Evolutionary conservation across 2,113 vertebrate genomes (phyloP).

Genomic region (Hiodon alosoides): DNA sequence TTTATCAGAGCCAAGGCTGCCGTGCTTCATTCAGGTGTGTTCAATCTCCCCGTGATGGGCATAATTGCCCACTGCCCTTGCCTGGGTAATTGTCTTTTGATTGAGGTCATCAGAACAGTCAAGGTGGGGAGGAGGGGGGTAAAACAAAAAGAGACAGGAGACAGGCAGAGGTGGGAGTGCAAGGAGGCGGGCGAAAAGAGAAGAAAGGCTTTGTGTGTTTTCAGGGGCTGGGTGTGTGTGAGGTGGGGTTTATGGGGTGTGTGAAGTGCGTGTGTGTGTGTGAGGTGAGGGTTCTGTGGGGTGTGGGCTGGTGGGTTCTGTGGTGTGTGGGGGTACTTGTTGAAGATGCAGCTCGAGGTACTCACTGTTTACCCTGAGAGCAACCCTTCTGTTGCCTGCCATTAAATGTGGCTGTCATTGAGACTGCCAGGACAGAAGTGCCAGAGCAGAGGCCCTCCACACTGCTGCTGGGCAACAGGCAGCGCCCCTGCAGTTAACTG

Average conservation of each 20-base stretch:
- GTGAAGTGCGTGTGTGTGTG: slow-evolving; percentile 49
- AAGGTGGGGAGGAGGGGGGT: slow-evolving; percentile 69
- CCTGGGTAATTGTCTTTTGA: slow-evolving; percentile 93
- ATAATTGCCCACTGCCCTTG: slow-evolving; percentile 80
- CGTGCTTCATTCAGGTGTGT: slow-evolving; percentile 79
- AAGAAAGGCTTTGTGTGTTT: slow-evolving; percentile 34
- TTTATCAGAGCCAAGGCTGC: slow-evolving; percentile 65
- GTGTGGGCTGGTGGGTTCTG: too few relatives aligned
- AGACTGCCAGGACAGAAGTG: slow-evolving; percentile 14
- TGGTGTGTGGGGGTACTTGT: slow-evolving; percentile 18
- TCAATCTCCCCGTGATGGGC: slow-evolving; percentile 71
- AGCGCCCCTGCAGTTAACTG: too few relatives aligned
- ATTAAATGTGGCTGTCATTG: slow-evolving; percentile 30
- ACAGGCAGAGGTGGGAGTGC: slow-evolving; percentile 27
- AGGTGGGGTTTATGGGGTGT: too few relatives aligned
- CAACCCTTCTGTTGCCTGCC: slow-evolving; percentile 19
- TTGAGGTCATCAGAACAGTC: slow-evolving; percentile 96
- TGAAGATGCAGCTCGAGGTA: slow-evolving; percentile 26
- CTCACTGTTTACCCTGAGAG: slow-evolving; percentile 28
- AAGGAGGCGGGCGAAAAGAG: slow-evolving; percentile 42
- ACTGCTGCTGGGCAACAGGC: too few relatives aligned
- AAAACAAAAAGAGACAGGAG: slow-evolving; percentile 52
- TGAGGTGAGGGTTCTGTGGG: slow-evolving; percentile 42
- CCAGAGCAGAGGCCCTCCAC: background rate
- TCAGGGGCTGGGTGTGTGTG: too few relatives aligned